phyloP scores from a whole-genome alignment of 1,140 invertebrate species.

The Phortica variegata region DNA sequence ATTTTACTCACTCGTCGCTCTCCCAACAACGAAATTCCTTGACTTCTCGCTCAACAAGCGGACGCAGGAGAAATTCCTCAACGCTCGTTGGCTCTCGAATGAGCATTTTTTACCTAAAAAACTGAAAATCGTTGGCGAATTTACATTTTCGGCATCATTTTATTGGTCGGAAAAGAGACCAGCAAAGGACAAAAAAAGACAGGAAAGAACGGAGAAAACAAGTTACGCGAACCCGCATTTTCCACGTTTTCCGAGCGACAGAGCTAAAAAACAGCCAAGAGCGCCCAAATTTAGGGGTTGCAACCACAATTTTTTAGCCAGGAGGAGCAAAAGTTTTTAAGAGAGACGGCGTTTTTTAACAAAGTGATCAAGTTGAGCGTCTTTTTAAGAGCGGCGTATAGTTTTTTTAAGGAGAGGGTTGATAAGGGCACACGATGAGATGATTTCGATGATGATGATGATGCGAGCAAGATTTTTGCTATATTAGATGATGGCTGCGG shows the following conservation, averaged over 20 bases:
- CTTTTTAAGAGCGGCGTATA: constrained; percentile 18
- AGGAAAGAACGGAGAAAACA: constrained; percentile 18
- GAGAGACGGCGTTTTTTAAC: constrained; percentile 23
- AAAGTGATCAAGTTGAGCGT: constrained; percentile 9
- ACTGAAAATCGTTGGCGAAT: constrained; percentile 39
- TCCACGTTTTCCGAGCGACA: constrained; percentile 30
- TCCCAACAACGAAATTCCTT: not conserved
- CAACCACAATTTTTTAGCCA: constrained; percentile 3
- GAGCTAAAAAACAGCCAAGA: constrained; percentile 15
- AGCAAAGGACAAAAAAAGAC: constrained; percentile 24
- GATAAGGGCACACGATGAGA: not conserved
- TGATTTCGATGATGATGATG: constrained; percentile 1
- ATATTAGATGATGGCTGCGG: constrained; percentile 41
- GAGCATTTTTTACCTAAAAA: constrained; percentile 50
- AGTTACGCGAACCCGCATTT: constrained; percentile 20
- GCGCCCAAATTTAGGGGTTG: constrained; percentile 18
- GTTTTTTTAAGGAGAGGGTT: constrained; percentile 50
- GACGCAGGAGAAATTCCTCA: constrained; percentile 35
- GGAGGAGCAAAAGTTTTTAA: constrained; percentile 13
- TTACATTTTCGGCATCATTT: constrained; percentile 46
- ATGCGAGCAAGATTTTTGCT: constrained; percentile 41
- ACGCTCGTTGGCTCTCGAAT: constrained; percentile 18
- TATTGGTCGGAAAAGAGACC: constrained; percentile 45
- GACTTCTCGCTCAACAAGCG: not conserved
- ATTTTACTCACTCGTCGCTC: too few species aligned